Conservation (phyloP, 2,113 vertebrate genomes). For the Terrapene triunguis region DNA sequence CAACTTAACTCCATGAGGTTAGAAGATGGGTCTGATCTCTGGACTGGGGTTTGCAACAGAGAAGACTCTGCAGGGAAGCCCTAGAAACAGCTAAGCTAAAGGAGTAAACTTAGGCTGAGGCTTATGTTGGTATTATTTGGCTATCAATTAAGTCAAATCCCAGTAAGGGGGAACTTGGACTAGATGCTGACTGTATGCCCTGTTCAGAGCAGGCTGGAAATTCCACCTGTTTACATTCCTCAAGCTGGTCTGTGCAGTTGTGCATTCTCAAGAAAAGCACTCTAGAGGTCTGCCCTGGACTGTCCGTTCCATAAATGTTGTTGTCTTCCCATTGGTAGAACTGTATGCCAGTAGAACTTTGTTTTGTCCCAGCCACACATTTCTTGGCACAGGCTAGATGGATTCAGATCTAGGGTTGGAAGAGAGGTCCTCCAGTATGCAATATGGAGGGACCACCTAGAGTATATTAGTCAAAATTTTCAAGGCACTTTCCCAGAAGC, state of each 20-base stretch:
- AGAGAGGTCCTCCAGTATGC: background rate
- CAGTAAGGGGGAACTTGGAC: fast-evolving
- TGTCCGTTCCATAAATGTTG: background rate
- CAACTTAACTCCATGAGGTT: background rate
- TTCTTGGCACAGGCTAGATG: background rate
- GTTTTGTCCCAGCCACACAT: fast-evolving
- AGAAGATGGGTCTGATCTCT: background rate
- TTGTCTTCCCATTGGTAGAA: background rate
- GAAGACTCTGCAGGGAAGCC: background rate
- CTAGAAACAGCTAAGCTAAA: background rate
- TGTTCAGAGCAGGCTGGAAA: fast-evolving
- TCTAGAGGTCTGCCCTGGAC: background rate
- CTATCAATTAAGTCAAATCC: background rate
- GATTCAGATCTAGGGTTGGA: background rate
- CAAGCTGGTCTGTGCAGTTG: background rate
- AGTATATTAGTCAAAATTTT: background rate
- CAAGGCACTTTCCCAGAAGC: background rate
- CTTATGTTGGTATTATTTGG: background rate
- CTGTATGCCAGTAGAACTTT: fast-evolving
- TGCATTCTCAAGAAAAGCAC: background rate
- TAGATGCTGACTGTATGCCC: background rate
- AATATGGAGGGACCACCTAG: background rate
- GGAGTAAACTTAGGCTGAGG: background rate
- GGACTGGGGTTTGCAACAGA: background rate
- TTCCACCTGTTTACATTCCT: fast-evolving